phyloP scores from a whole-genome alignment of 2,888 invertebrate species.

The Drosophila buzzatii region DNA sequence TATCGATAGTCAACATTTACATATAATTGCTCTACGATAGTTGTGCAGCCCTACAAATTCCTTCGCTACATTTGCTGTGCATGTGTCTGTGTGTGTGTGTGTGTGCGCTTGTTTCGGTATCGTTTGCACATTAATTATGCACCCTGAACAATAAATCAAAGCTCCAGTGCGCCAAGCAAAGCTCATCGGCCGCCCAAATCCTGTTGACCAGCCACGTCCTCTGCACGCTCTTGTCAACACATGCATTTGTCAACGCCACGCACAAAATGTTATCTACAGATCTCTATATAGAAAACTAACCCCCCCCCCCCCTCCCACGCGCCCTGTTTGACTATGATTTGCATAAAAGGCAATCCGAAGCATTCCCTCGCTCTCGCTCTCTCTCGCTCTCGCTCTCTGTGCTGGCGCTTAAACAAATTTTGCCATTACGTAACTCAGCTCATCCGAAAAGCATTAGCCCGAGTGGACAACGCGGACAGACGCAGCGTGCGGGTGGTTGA shows the following conservation, averaged over 20 bases:
- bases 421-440: constrained; percentile 45
- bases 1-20: background rate
- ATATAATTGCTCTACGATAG: too few species aligned
- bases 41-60: background rate
- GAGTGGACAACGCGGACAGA: constrained; percentile 14
- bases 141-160: constrained; percentile 75
- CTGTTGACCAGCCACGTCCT: constrained; percentile 35
- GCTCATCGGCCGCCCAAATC: constrained; percentile 24
- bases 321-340: constrained; percentile 56
- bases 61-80: background rate
- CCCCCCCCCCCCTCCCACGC: too few species aligned
- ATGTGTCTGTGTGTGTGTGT: background rate
- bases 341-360: constrained; percentile 61
- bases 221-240: constrained; percentile 60
- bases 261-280: constrained; percentile 53
- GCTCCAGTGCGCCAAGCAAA: constrained; percentile 34
- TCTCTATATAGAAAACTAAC: constrained; percentile 24
- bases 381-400: background rate
- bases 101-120: constrained; percentile 41
- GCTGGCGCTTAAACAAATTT: constrained; percentile 26
- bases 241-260: constrained; percentile 77
- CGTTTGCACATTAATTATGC: constrained; percentile 79
- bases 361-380: background rate
- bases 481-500: background rate
- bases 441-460: constrained; percentile 62